Conservation (phyloP, 2,113 vertebrate species). For the Lampris incognitus region DNA sequence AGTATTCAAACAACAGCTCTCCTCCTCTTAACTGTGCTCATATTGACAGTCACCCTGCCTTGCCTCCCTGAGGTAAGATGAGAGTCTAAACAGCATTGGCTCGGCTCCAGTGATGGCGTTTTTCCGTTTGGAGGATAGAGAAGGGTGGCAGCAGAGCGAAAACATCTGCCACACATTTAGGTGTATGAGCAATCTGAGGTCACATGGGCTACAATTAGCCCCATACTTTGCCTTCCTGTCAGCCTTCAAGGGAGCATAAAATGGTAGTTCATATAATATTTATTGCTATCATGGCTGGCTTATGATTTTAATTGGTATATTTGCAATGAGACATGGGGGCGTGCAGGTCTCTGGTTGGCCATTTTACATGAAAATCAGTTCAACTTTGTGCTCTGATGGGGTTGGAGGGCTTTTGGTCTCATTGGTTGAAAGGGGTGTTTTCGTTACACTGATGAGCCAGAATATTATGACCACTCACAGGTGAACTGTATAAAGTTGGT, state of each 20-base stretch:
- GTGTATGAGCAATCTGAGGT: slow-evolving; percentile 41
- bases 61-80: background rate
- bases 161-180: slow-evolving; percentile 5
- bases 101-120: background rate
- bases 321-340: slow-evolving; percentile 18
- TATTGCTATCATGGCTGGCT: slow-evolving; percentile 32
- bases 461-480: too few relatives aligned
- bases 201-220: slow-evolving; percentile 17
- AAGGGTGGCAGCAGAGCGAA: background rate
- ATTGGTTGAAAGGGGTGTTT: slow-evolving; percentile 21
- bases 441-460: slow-evolving; percentile 1
- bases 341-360: slow-evolving; percentile 8
- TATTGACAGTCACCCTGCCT: slow-evolving; percentile 2
- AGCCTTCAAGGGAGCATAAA: slow-evolving; percentile 49
- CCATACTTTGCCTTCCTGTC: slow-evolving; percentile 3
- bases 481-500: too few relatives aligned
- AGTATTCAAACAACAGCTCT: background rate
- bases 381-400: slow-evolving; percentile 13
- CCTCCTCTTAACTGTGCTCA: background rate
- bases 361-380: slow-evolving; percentile 8
- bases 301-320: slow-evolving; percentile 54
- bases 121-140: slow-evolving; percentile 24
- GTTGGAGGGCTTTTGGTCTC: slow-evolving; percentile 12
- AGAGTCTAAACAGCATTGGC: background rate
- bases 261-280: slow-evolving; percentile 38